Evolutionary conservation across 2,797 vertebrate species (phyloP), one percentile per base, ranked within the genome.

Genomic region (Chromis chromis): DNA sequence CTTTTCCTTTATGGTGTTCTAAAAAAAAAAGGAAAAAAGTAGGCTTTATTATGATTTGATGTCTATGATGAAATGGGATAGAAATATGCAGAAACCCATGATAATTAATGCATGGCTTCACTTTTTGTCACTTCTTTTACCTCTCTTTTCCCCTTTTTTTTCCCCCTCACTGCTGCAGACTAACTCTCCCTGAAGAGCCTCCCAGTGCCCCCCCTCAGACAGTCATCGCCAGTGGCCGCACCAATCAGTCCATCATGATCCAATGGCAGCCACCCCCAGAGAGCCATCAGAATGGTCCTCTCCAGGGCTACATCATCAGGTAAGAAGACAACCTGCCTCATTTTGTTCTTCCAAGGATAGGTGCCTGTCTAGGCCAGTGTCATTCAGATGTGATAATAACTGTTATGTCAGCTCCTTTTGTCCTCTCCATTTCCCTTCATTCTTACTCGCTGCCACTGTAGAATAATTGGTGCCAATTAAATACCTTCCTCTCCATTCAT

Each of bases 171-270:
- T 36, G n/a, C 65, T 36, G 0, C 75, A 99, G 98, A 83, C 91
- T 99, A 46, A 96, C 96, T 54, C 96, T 99, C 66, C 98, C 98
- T 0, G 98, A 99, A 74, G 98, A 99, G 87, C 97, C 98, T 0
- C 98, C 98, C 72, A 98, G 96, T 0, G 97, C 97, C 0, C 96
- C 98, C 9, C 98, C 98, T 0, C 97, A 99, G 93, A 98, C 97
- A 0, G 97, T 99, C 87, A 98, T 99, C 0, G 97, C 97, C 76
- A 98, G 97, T 0, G 98, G 97, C 79, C 96, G 97, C 82, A 99
- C 97, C 89, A 99, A 99, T 94, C 98, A 98, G 88, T 99, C 98
- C 89, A 99, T 99, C 91, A 96, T 98, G 96, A 97, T 99, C 93
- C 98, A 99, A 78, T 99, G 98, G 98, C 98, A 99, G 91, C 96